phyloP scores from a whole-genome alignment of 1,140 invertebrate species.

The Tigriopus japonicus region DNA sequence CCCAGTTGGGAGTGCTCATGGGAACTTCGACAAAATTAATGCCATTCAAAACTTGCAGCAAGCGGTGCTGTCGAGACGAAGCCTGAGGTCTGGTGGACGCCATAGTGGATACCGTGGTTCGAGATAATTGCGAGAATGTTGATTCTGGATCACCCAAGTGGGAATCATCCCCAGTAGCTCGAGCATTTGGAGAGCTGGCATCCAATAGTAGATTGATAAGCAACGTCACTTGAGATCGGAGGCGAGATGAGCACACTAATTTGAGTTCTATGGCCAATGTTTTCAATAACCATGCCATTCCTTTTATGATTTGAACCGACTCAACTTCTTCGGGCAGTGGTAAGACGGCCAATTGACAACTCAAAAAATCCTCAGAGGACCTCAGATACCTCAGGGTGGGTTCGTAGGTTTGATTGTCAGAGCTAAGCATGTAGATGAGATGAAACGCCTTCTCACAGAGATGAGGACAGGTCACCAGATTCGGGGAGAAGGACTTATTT shows the following conservation, averaged over 20 bases:
- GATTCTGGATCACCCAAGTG: background rate
- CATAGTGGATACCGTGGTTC: background rate
- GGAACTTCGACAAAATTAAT: constrained; percentile 3
- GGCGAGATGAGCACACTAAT: background rate
- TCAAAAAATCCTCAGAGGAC: constrained; percentile 11
- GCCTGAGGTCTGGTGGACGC: background rate
- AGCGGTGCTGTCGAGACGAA: background rate
- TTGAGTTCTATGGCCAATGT: constrained; percentile 5
- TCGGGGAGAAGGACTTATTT: background rate
- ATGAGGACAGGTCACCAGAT: background rate
- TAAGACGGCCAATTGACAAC: constrained; percentile 2
- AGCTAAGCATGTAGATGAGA: background rate
- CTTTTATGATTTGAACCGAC: background rate
- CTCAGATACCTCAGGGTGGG: constrained; percentile 8
- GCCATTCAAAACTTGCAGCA: background rate
- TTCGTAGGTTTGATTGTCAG: constrained; percentile 5
- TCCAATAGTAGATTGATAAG: constrained; percentile 1
- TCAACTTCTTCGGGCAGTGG: background rate
- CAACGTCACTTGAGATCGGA: background rate
- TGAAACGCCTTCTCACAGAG: background rate
- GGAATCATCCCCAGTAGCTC: background rate
- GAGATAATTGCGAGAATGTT: background rate
- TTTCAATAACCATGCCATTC: constrained; percentile 4
- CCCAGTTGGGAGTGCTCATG: constrained; percentile 2
- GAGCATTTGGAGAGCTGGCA: background rate